Percentiles rank a stretch among this genome's conserved stretches.
These are phyloP conservation scores for Antheraea pernyi DNA, from an alignment of 1,140 invertebrate species.

Conservation along the genomic window DNA sequence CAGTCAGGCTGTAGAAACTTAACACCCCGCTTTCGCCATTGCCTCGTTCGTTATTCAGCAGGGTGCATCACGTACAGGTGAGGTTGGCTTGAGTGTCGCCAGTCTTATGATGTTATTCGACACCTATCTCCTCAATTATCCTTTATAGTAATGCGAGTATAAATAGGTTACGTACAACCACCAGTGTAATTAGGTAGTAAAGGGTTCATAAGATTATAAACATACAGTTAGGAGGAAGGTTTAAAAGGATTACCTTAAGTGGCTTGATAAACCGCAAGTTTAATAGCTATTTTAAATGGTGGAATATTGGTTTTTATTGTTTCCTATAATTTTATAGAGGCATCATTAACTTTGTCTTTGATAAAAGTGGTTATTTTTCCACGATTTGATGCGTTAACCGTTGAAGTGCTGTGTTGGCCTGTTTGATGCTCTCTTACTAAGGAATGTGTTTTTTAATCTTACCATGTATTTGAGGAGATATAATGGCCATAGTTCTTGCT, in stretches of 20 bases:
- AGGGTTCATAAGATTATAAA: not conserved
- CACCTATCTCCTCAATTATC: too few relatives aligned
- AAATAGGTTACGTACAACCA: not conserved
- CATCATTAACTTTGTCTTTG: not conserved
- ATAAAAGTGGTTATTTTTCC: not conserved
- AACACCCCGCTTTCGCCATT: too few relatives aligned
- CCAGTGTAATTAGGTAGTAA: not conserved
- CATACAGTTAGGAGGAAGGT: not conserved
- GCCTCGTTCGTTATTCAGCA: too few relatives aligned
- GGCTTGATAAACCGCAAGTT: not conserved
- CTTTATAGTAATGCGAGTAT: too few relatives aligned
- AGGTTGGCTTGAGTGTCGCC: too few relatives aligned
- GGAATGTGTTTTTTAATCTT: too few relatives aligned
- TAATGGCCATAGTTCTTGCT: too few relatives aligned
- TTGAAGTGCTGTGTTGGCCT: not conserved
- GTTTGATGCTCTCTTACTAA: too few relatives aligned
- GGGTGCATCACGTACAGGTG: too few relatives aligned
- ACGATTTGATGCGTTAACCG: not conserved
- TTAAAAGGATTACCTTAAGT: not conserved
- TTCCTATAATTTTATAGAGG: not conserved
- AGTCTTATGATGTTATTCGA: too few relatives aligned
- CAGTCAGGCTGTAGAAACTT: too few relatives aligned
- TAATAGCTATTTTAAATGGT: not conserved
- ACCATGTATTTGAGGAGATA: too few relatives aligned
- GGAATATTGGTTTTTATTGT: not conserved